Evolutionary conservation across 2,888 invertebrate genomes (phyloP).

Genomic region (Agapetus fuscipes): DNA sequence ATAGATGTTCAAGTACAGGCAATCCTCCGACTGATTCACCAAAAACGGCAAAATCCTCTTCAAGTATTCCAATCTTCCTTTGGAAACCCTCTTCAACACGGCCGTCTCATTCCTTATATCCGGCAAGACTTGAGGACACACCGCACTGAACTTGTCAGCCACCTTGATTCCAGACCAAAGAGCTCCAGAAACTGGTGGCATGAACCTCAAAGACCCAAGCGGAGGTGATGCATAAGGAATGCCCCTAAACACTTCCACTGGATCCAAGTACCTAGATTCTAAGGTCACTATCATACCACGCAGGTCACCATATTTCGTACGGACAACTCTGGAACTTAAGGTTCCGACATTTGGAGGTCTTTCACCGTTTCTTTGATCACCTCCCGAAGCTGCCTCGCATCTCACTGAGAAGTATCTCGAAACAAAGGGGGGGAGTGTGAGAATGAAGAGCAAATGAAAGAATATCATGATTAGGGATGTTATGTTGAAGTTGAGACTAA

Average conservation of each 20-base stretch:
- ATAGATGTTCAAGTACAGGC: constrained; percentile 93
- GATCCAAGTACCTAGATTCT: constrained; percentile 71
- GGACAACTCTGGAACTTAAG: constrained; percentile 73
- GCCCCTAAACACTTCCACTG: constrained; percentile 87
- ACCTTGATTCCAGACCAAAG: constrained; percentile 85
- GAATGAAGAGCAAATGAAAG: constrained; percentile 28
- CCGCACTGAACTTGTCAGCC: constrained; percentile 80
- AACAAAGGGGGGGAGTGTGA: constrained; percentile 42
- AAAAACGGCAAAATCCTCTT: constrained; percentile 80
- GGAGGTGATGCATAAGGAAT: constrained; percentile 94
- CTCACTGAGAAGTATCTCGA: constrained; percentile 31
- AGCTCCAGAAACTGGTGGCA: constrained; percentile 92
- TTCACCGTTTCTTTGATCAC: constrained; percentile 41
- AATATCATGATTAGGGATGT: constrained; percentile 15
- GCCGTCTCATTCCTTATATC: constrained; percentile 78
- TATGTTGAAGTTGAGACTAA: constrained; percentile 3
- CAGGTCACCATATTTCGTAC: constrained; percentile 81
- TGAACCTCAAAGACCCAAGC: constrained; percentile 79
- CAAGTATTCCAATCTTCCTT: constrained; percentile 79
- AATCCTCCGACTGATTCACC: constrained; percentile 92
- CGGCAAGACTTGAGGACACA: constrained; percentile 86
- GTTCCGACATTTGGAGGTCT: constrained; percentile 29
- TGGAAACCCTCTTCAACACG: constrained; percentile 76
- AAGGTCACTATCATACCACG: constrained; percentile 77
- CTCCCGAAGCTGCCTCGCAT: constrained; percentile 37